Evolutionary conservation across 2,113 vertebrate species (phyloP), one percentile per base, ranked within the genome.

Genomic region (Cercopithecus mona): DNA sequence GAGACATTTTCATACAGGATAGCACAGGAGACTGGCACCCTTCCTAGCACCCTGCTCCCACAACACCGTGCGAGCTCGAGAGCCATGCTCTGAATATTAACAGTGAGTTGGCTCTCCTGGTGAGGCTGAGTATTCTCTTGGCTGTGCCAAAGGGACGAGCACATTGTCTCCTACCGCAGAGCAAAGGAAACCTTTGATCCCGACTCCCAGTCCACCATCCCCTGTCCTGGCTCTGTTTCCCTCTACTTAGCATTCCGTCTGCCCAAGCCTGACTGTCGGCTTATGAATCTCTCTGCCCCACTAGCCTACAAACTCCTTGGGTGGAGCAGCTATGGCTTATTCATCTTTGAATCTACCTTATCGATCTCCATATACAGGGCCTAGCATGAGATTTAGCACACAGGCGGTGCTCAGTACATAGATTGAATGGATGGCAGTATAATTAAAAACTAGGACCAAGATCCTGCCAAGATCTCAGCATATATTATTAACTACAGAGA

Each of bases 31-130:
- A 27, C 4, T 5, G 10, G 8, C 25, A 1, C 30, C 27, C 38
- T 64, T 38, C 45, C 73, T 25, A n/a, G 9, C 61, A 50, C 23
- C 23, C 27, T 43, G 23, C 35, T 30, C 27, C 17, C 66, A 5
- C 1, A 0, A 10, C 4, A 27, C 0, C 35, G 0, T 1, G 14
- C 50, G 22, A 50, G 23, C 6, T 64, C 10, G 66, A n/a, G 30
- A 64, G 35, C 16, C 4, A 18, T 14, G 11, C n/a, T 61, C 55
- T 13, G 12, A 59, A 4, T 17, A 27, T 30, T 68, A 30, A 30
- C 59, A 12, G n/a, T 7, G 59, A 61, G 38, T 12, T 1, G 0
- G 12, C 13, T 89, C 5, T 82, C 16, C 43, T 8, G 1, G 5
- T 10, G 5, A 4, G 30, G 7, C 35, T 30, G 10, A 57, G 30